Conservation (phyloP, 2,797 vertebrate species). For the Mergus octosetaceus region DNA sequence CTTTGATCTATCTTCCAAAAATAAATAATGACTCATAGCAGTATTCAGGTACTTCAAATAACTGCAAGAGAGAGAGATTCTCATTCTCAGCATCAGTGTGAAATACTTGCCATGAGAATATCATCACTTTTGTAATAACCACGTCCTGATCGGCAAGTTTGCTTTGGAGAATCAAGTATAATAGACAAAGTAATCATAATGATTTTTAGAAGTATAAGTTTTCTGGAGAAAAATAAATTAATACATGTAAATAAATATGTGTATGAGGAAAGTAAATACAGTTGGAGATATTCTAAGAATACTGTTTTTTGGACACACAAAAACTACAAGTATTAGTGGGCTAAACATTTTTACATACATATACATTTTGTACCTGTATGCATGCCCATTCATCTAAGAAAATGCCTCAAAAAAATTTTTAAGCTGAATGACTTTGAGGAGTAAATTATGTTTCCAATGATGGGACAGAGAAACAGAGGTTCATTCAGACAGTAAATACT, state of each 20-base stretch:
- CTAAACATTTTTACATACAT: background rate
- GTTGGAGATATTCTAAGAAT: background rate
- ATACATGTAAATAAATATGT: background rate
- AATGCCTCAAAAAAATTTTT: background rate
- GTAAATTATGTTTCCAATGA: background rate
- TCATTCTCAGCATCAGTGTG: background rate
- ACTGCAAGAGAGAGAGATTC: background rate
- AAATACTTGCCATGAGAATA: background rate
- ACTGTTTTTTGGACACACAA: background rate
- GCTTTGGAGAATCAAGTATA: background rate
- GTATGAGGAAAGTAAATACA: background rate
- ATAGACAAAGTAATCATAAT: background rate
- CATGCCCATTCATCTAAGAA: background rate
- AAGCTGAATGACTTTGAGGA: background rate
- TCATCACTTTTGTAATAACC: background rate
- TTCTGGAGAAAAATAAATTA: background rate
- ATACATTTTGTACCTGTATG: background rate
- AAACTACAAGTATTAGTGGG: background rate
- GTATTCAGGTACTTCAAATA: background rate
- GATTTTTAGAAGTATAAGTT: background rate
- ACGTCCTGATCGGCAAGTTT: background rate
- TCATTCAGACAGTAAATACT: background rate
- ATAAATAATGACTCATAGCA: background rate
- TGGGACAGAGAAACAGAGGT: background rate
- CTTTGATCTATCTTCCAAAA: background rate